A percentile compares a stretch with the other conserved stretches of the same genome.
Conservation (phyloP, 2,113 vertebrate species). For the Myocastor coypus region DNA sequence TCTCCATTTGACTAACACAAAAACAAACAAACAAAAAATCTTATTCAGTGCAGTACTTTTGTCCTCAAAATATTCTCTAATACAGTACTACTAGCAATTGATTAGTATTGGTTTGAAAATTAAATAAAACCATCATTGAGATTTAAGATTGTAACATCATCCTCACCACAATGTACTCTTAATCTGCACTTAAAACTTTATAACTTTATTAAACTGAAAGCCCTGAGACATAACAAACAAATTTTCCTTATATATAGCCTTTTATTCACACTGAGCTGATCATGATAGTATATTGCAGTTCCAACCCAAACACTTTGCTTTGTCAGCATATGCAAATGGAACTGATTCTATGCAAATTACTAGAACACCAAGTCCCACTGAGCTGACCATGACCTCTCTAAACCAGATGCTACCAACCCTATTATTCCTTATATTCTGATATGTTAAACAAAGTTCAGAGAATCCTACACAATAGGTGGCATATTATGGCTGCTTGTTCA, state of each 20-base stretch:
- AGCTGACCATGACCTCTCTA: neutral
- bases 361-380: neutral
- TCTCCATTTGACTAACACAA: too few relatives aligned
- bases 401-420: neutral
- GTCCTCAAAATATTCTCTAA: neutral
- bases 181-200: neutral
- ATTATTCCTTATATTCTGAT: neutral
- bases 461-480: neutral
- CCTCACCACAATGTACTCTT: neutral
- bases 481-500: neutral
- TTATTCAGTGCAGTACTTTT: neutral
- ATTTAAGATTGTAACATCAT: neutral
- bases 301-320: neutral
- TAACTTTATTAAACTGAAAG: neutral
- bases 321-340: neutral
- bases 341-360: neutral
- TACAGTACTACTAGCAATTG: neutral
- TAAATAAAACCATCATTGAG: neutral
- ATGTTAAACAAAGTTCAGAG: neutral
- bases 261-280: neutral
- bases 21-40: neutral
- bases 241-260: neutral
- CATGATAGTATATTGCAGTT: neutral
- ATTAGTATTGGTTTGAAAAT: neutral
- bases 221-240: neutral